A percentile compares a stretch with the other conserved stretches of the same genome.
phyloP scores from a whole-genome alignment of 1,140 invertebrate species.

The Drusus annulatus region DNA sequence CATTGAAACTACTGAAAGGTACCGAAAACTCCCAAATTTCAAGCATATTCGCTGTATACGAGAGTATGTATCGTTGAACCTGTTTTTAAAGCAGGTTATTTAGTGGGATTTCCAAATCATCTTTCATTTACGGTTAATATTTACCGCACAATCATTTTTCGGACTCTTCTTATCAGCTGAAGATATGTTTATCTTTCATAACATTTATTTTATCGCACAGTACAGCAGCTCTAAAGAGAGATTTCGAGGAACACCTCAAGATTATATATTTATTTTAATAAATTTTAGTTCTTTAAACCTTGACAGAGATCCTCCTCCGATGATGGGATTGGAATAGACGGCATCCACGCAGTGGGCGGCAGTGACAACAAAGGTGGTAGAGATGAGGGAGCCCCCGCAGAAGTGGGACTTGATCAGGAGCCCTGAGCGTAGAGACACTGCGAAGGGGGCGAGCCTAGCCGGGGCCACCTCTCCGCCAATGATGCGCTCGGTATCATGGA shows the following conservation, averaged over 20 bases:
- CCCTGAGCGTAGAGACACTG: slow-evolving; percentile 64
- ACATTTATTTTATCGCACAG: too few species aligned
- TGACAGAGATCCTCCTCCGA: slow-evolving; percentile 37
- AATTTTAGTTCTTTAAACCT: slow-evolving; percentile 8
- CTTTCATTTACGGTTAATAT: too few species aligned
- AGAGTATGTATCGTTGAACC: too few species aligned
- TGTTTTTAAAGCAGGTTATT: too few species aligned
- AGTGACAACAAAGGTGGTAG: slow-evolving; percentile 66
- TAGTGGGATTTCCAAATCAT: too few species aligned
- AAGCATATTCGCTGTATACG: too few species aligned
- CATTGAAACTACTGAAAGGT: too few species aligned
- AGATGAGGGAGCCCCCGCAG: slow-evolving; percentile 71
- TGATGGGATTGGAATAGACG: slow-evolving; percentile 8
- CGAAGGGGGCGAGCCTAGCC: slow-evolving; percentile 66
- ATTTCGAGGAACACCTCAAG: not conserved
- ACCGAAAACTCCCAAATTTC: too few species aligned
- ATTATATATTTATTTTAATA: too few species aligned
- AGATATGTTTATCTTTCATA: too few species aligned
- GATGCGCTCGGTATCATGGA: slow-evolving; percentile 59
- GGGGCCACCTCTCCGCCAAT: slow-evolving; percentile 67
- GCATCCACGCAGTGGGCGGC: slow-evolving; percentile 70
- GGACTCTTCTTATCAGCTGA: not conserved
- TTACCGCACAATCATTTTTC: too few species aligned
- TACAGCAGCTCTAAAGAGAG: not conserved
- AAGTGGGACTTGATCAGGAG: slow-evolving; percentile 64